A percentile compares a stretch with the other conserved stretches of the same genome.
phyloP scores from a whole-genome alignment of 2,113 vertebrate genomes.

The Paraplagusia blochii region DNA sequence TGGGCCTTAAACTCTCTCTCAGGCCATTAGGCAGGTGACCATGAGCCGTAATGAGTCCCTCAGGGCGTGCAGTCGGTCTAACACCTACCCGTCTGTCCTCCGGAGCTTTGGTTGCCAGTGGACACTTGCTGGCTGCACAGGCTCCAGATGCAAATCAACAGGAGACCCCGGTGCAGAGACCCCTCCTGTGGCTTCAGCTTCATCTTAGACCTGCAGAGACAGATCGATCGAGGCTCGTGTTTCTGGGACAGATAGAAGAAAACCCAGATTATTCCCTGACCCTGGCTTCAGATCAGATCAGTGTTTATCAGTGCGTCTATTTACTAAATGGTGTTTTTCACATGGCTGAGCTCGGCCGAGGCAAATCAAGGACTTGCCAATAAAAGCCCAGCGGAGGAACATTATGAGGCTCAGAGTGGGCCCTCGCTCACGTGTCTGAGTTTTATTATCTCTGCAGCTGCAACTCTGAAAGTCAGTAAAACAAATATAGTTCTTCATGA shows the following conservation, averaged over 20 bases:
- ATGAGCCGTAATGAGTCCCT: conserved; percentile 69
- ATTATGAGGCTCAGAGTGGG: conserved; percentile 15
- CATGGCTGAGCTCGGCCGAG: conserved; percentile 8
- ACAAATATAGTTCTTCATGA: too few relatives aligned
- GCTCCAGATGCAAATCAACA: conserved; percentile 55
- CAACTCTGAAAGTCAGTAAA: conserved; percentile 2
- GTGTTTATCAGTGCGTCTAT: conserved; percentile 9
- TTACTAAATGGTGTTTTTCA: conserved; percentile 16
- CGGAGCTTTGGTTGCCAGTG: conserved; percentile 76
- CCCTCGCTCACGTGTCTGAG: conserved; percentile 27
- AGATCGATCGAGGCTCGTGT: too few relatives aligned
- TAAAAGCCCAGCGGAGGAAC: conserved; percentile 23
- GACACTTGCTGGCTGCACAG: conserved; percentile 66
- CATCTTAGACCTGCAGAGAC: conserved; percentile 47
- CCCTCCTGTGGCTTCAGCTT: conserved; percentile 23
- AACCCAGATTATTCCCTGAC: not conserved
- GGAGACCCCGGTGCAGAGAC: conserved; percentile 44
- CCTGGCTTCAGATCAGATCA: not conserved
- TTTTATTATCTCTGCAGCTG: conserved; percentile 39
- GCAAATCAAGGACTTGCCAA: conserved; percentile 34
- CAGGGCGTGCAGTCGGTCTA: conserved; percentile 31
- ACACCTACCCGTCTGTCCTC: conserved; percentile 65
- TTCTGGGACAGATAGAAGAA: too few relatives aligned
- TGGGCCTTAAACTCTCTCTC: conserved; percentile 11
- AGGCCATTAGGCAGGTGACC: conserved; percentile 52